Evolutionary conservation across 2,113 vertebrate species (phyloP), one percentile per base, ranked within the genome.

Genomic region (Cebus imitator): DNA sequence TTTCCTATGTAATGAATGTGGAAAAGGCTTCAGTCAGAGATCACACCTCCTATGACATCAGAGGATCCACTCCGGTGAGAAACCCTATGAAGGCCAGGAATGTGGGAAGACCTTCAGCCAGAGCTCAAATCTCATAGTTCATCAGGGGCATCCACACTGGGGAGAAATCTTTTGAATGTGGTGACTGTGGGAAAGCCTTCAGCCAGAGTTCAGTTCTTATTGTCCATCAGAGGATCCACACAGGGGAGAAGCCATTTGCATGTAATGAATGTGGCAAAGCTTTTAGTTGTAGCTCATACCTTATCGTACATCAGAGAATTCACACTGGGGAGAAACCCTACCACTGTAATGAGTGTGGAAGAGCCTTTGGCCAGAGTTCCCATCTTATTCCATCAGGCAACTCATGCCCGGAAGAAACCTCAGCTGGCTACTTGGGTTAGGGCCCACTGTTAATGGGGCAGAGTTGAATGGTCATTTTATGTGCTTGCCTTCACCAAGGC

Each of bases 11-110:
- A 30, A 70, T 40, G 92, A 96, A 55, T 94, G 92, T 17, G 84
- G 96, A 5, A 94, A 96, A 75, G 68, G 66, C 83, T 96, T 97
- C 30, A 95, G 91, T 37, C 86, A 94, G 64, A 94, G 90, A 21
- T 96, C 97, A 37, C 64, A 90, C 45, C 85, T 97, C 20, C 76
- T 95, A 9, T 27, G 83, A 35, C 68, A 97, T 72, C 92, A 95
- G 78, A 92, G 92, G 61, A 97, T 96, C 70, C 96, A 98, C 52
- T 94, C 17, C 6, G 8, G 32, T 80, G 32, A 55, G 78, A 80
- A 79, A 79, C 76, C 76, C 68, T n/a, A 20, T 70, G 75, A 76
- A 76, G 48, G 14, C 43, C 75, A 48, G 35, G 68, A 70, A 70
- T 70, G 68, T 70, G 68, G 68, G 35, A 70, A 70, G 35, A 70